phyloP scores from a whole-genome alignment of 2,113 vertebrate species.

The Crotalus tigris region DNA sequence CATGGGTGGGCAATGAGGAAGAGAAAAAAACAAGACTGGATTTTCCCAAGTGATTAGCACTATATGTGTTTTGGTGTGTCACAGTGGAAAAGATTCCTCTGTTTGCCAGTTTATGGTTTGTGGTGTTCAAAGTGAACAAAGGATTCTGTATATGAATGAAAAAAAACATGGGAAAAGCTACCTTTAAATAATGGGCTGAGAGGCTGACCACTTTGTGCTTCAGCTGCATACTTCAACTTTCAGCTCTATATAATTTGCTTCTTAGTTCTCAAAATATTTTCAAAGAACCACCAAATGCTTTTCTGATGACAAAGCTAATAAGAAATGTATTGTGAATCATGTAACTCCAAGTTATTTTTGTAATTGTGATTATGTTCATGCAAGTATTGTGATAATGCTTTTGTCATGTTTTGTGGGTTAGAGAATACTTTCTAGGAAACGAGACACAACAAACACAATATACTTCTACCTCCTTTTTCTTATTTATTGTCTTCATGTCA shows the following conservation, averaged over 20 bases:
- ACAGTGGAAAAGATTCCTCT: not conserved
- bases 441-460: not conserved
- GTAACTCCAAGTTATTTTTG: not conserved
- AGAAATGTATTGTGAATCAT: not conserved
- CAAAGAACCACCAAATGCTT: not conserved
- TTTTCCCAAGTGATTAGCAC: not conserved
- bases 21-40: not conserved
- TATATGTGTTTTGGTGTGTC: not conserved
- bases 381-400: not conserved
- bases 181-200: not conserved
- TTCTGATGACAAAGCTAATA: not conserved
- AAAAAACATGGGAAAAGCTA: not conserved
- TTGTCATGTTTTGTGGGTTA: not conserved
- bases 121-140: not conserved
- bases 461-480: not conserved
- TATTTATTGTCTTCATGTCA: slow-evolving; percentile 1
- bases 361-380: not conserved
- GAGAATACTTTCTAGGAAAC: not conserved
- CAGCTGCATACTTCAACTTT: not conserved
- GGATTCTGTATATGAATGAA: not conserved
- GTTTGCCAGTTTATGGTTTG: not conserved
- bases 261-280: not conserved
- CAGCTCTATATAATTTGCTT: not conserved
- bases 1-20: not conserved
- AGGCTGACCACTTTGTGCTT: not conserved